Evolutionary conservation across 2,113 vertebrate species (phyloP).

Genomic region (Eupsittula cactorum): DNA sequence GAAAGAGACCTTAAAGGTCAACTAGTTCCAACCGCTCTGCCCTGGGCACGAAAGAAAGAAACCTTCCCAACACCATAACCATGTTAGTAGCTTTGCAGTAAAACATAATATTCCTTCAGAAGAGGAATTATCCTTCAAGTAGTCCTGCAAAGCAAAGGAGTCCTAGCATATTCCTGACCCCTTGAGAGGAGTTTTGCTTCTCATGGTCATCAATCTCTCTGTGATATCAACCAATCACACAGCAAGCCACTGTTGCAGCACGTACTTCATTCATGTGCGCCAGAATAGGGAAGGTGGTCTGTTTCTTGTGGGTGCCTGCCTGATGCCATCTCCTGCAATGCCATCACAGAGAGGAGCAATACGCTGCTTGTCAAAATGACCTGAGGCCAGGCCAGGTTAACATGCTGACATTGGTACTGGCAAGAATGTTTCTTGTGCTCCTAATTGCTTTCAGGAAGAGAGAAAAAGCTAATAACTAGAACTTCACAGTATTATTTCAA

Average conservation of each 20-base stretch:
- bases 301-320: not conserved
- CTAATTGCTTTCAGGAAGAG: not conserved
- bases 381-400: not conserved
- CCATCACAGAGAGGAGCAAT: not conserved
- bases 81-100: not conserved
- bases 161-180: accelerated
- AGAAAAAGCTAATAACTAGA: not conserved
- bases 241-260: no score
- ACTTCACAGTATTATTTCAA: not conserved
- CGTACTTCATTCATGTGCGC: not conserved
- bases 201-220: not conserved
- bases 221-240: not conserved
- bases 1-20: not conserved
- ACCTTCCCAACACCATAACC: not conserved
- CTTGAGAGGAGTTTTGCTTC: not conserved
- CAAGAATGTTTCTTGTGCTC: not conserved
- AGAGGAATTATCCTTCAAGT: not conserved
- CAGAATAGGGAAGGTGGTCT: not conserved
- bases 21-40: not conserved
- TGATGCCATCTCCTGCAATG: not conserved
- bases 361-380: not conserved
- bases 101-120: not conserved
- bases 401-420: accelerated
- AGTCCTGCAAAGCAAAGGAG: not conserved
- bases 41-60: not conserved